Evolutionary conservation across 2,888 invertebrate genomes (phyloP), one percentile per base, ranked within the genome.

Genomic region (Pandemis heparana): DNA sequence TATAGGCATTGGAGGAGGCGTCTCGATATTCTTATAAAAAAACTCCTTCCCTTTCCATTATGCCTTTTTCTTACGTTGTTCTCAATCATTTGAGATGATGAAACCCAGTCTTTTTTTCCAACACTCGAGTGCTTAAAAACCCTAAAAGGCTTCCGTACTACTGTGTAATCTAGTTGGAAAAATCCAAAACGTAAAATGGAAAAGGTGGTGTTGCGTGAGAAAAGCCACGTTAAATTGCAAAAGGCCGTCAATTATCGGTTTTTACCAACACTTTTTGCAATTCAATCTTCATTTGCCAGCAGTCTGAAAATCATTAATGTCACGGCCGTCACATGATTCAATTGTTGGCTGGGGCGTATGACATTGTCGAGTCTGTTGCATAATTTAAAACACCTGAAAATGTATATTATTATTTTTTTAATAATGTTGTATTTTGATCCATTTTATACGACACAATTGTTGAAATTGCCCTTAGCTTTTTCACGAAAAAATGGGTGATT

Each of bases 201-300:
- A 12, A 51, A 6, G 51, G 39, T 56, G 41, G 39, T 23, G 23
- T 53, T 16, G 46, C 32, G 59, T 12, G 23, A 59, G 18, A 68
- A 60, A 32, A 10, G 32, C 18, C 59, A 10, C 23, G 41, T 7
- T 18, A 69, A 70, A 70, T 51, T 53, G 39, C 51, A 62, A 70
- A 56, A 38, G 8, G 38, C 46, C 46, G 38, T 70, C 32, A 64
- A 59, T 70, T 70, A 64, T 46, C 16, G 18, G 16, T 43, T 64
- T 59, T 70, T 46, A 38, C 38, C 14, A 59, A 41, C 56, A 46
- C 23, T 65, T 48, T 64, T 16, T 38, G 59, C 46, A 32, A 59
- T n/a, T 64, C 46, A 64, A 48, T 32, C 59, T 59, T 32, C 59
- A 71, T 64, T 64, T 64, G 18, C 59, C 2, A 12, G 14, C 23